Base-by-base conservation (phyloP, 2,888 invertebrate genomes). In the Calephelis perditalis region DNA sequence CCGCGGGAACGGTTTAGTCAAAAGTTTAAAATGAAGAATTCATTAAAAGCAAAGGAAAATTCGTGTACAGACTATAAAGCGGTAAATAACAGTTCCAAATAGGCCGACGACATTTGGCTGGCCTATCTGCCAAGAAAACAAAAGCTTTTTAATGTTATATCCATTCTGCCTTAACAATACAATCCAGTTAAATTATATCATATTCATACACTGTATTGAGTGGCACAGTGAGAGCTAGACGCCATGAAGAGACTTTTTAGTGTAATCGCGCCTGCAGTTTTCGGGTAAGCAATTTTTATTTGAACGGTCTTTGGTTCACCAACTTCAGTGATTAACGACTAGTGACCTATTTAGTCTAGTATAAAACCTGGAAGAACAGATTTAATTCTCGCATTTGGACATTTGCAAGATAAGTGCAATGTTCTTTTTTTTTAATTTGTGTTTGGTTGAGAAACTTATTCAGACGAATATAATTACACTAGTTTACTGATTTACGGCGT, bases 101-200 rank as follows among this genome's bases (percentile, higher is more conserved):
- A 62, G 64, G 67, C 65, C 63, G 62, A 58, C 63, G 63, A 63
- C 66, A 61, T 56, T 67, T 59, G 61, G 62, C 64, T 62, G 43
- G 60, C 56, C 52, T 52, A 59, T 61, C 60, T 65, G 65, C 65
- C 65, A 65, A 65, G 64, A 52, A 52, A 52, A 65, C 64, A 65
- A 64, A 60, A 57, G 60, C 64, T 64, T 64, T 52, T 52, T 52
- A 58, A 63, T 59, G 59, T 59, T 55, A 44, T 44, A 57, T 45
- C 45, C 26, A 26, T 52, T 54, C 52, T 35, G 59, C 43, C 59
- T 54, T 54, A 49, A 59, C 52, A 52, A 52, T 52, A 52, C 52
- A 52, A 52, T 52, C 11, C 52, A 52, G 52, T 52, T 52, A 52
- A 52, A 52, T 52, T 52, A 52, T 52, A 52, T 52, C 52, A 52